Evolutionary conservation across 2,888 invertebrate genomes (phyloP), one percentile per base, ranked within the genome.

Genomic region (Polydrusus tereticollis): DNA sequence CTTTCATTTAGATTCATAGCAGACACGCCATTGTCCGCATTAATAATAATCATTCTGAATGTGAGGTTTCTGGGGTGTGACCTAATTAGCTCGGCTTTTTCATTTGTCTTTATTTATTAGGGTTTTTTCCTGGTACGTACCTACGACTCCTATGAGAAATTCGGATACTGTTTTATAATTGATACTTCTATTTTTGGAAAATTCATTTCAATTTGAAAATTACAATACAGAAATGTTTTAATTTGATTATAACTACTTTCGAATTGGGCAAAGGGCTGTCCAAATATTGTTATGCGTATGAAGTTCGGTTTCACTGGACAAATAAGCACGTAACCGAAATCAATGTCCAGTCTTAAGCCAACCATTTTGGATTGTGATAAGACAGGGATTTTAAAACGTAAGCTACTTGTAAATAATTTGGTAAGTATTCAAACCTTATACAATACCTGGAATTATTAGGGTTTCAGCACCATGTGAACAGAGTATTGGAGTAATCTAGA

Each of bases 41-140:
- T 78, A 78, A 78, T 78, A 78, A 78, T 77, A 76, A 78, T 78
- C 72, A 63, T 41, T 55, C 29, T 55, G n/a, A 26, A 29, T 29
- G 41, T 38, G 45, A 33, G 66, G 41, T 55, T 55, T 55, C 59
- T 18, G 20, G 68, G 68, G 68, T 68, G 68, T 41, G 68, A 26
- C 60, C 68, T 58, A 68, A 68, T 68, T 60, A 68, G 50, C 52
- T 16, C 50, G 38, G 60, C 52, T 38, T 60, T 62, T 57, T 21
- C 41, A 65, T 70, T 70, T 59, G 26, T 52, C 45, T 52, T 65
- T 65, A 59, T 65, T 59, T 65, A 63, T 50, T 55, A 21, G 26
- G 16, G 36, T 20, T n/a, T 38, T 20, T 29, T 58, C 16, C 29
- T 6, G 21, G 5, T 58, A 41, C 23, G 57, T 52, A n/a, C n/a